Base-by-base conservation (phyloP, 1,140 invertebrate genomes). In the Papilio xuthus region DNA sequence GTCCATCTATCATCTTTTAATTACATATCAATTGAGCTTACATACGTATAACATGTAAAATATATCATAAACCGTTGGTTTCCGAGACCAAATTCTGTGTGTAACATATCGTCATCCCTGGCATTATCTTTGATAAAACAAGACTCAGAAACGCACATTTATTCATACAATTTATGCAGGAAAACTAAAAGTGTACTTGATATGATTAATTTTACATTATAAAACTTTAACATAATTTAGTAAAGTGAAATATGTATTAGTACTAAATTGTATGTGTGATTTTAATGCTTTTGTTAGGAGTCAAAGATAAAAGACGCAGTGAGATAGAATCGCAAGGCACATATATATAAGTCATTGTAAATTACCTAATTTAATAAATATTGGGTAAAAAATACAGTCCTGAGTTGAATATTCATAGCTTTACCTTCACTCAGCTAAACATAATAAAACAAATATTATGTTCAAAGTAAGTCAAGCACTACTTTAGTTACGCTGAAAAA, bases 1-100 rank as follows among this genome's bases (percentile, higher is more conserved):
- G 60, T 67, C 26, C 60, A 67, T 67, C 60, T 15, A 67, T 67
- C 60, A 67, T 67, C 60, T 12, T 67, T 67, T 67, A 67, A 67
- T 67, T 28, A 67, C 60, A 26, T 67, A 67, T 28, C 26, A 67
- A 67, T 67, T 13, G 12, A 4, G 13, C 60, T 67, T 67, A 32
- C 60, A 4, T 28, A 28, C 26, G n/a, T n/a, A n/a, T n/a, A n/a
- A n/a, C n/a, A n/a, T n/a, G n/a, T n/a, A n/a, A n/a, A n/a, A n/a
- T n/a, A n/a, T n/a, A n/a, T n/a, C n/a, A n/a, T n/a, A n/a, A n/a
- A n/a, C n/a, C n/a, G n/a, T n/a, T n/a, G n/a, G n/a, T n/a, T n/a
- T n/a, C n/a, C n/a, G n/a, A n/a, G n/a, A n/a, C n/a, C n/a, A n/a
- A n/a, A n/a, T n/a, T n/a, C n/a, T n/a, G n/a, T n/a, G n/a, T n/a